Conservation (phyloP, 2,113 vertebrate genomes). For the Chrysemys picta region DNA sequence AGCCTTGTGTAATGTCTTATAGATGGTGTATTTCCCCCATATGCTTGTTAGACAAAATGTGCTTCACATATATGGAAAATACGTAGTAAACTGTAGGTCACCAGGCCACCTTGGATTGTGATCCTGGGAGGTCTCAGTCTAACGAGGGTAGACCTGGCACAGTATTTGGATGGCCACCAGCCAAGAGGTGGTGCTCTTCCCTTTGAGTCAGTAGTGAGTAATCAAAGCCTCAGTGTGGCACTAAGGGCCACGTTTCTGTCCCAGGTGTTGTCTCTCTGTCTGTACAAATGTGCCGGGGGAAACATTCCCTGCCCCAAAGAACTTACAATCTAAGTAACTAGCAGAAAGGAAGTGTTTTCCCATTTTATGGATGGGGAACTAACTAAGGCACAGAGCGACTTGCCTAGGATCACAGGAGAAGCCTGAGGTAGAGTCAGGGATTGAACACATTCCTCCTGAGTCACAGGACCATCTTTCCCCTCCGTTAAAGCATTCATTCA, state of each 20-base stretch:
- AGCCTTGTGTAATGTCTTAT: background rate
- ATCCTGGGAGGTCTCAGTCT: background rate
- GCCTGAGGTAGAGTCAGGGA: background rate
- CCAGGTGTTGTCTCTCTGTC: background rate
- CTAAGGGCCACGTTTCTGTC: too few relatives aligned
- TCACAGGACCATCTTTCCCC: background rate
- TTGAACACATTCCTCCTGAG: background rate
- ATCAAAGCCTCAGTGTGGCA: background rate
- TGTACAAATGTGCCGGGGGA: background rate
- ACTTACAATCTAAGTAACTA: background rate
- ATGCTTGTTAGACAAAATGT: background rate
- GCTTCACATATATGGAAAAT: background rate
- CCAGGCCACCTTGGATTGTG: background rate
- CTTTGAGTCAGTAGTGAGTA: background rate
- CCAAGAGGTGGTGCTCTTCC: background rate
- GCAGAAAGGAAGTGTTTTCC: background rate
- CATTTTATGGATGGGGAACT: background rate
- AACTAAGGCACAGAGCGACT: background rate
- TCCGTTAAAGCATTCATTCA: rapidly evolving
- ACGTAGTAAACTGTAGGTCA: background rate
- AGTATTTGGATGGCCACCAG: rapidly evolving
- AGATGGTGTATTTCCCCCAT: background rate
- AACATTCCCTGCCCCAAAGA: background rate
- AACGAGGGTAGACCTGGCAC: background rate
- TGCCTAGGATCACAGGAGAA: background rate